Percentiles rank a stretch among this genome's conserved stretches.
phyloP scores from a whole-genome alignment of 2,888 invertebrate species.

The Nudaria mundana region DNA sequence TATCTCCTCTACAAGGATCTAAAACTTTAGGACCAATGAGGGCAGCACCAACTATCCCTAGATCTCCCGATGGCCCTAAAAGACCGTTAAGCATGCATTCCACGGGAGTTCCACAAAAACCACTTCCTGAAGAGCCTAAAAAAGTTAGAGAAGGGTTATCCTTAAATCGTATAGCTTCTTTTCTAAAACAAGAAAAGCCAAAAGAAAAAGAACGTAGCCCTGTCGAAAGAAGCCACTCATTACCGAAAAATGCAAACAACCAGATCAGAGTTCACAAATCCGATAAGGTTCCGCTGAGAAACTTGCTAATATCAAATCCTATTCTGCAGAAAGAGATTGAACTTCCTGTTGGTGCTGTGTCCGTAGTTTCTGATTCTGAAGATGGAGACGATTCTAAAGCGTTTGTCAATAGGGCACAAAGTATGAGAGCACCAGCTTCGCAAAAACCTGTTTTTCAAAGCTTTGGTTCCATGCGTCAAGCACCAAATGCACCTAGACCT shows the following conservation, averaged over 20 bases:
- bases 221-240: slow-evolving; percentile 78
- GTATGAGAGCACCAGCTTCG: slow-evolving; percentile 85
- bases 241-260: slow-evolving; percentile 81
- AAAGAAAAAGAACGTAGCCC: slow-evolving; percentile 75
- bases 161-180: slow-evolving; percentile 88
- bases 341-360: slow-evolving; percentile 80
- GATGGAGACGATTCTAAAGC: slow-evolving; percentile 78
- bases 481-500: slow-evolving; percentile 84
- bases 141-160: slow-evolving; percentile 82
- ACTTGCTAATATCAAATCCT: slow-evolving; percentile 91
- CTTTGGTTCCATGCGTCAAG: slow-evolving; percentile 92
- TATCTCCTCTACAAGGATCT: slow-evolving; percentile 82
- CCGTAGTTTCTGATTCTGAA: slow-evolving; percentile 79
- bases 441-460: slow-evolving; percentile 85
- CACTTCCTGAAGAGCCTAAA: slow-evolving; percentile 75
- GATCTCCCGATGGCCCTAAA: slow-evolving; percentile 62
- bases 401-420: slow-evolving; percentile 89
- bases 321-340: slow-evolving; percentile 87
- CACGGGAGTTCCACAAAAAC: slow-evolving; percentile 60
- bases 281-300: slow-evolving; percentile 87
- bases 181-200: slow-evolving; percentile 83
- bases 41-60: slow-evolving; percentile 80
- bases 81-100: slow-evolving; percentile 78
- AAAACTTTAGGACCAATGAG: slow-evolving; percentile 82
- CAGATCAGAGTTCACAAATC: slow-evolving; percentile 83